Evolutionary conservation across 2,888 invertebrate species (phyloP).

Genomic region (Andrena trimmerana): DNA sequence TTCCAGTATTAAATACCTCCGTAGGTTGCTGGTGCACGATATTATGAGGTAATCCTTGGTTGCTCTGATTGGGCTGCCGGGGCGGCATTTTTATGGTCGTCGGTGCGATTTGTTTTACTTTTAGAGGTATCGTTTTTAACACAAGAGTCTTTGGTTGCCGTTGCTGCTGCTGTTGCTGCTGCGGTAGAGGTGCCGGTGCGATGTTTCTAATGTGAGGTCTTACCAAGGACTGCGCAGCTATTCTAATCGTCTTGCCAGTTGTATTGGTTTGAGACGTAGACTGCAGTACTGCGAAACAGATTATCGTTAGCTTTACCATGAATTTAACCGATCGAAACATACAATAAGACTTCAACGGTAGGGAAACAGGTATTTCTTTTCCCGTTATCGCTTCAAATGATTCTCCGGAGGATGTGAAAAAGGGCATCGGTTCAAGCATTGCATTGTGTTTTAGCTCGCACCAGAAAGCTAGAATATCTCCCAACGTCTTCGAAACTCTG

Average conservation of each 20-base stretch:
- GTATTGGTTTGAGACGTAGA: conserved; percentile 69
- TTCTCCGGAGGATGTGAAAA: conserved; percentile 29
- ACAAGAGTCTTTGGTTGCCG: conserved; percentile 82
- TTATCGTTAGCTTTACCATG: not conserved
- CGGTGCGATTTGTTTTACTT: conserved; percentile 82
- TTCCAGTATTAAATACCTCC: conserved; percentile 70
- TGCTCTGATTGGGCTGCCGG: conserved; percentile 71
- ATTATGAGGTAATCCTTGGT: conserved; percentile 71
- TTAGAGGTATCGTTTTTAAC: conserved; percentile 82
- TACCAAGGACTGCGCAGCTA: conserved; percentile 79
- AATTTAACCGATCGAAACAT: not conserved
- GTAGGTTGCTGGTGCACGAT: conserved; percentile 79
- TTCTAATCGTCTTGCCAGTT: conserved; percentile 78
- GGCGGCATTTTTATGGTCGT: conserved; percentile 82
- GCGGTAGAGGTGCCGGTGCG: conserved; percentile 72
- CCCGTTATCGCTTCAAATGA: conserved; percentile 12
- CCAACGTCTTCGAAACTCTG: too few relatives aligned
- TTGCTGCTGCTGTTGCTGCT: conserved; percentile 71
- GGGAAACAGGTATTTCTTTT: not conserved
- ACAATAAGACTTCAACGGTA: not conserved
- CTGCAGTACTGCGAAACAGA: conserved; percentile 73
- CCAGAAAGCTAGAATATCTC: too few relatives aligned
- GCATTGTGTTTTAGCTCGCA: too few relatives aligned
- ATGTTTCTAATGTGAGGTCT: conserved; percentile 80
- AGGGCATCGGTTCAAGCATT: too few relatives aligned